phyloP scores from a whole-genome alignment of 2,113 vertebrate species.

The Pedionomus torquatus region DNA sequence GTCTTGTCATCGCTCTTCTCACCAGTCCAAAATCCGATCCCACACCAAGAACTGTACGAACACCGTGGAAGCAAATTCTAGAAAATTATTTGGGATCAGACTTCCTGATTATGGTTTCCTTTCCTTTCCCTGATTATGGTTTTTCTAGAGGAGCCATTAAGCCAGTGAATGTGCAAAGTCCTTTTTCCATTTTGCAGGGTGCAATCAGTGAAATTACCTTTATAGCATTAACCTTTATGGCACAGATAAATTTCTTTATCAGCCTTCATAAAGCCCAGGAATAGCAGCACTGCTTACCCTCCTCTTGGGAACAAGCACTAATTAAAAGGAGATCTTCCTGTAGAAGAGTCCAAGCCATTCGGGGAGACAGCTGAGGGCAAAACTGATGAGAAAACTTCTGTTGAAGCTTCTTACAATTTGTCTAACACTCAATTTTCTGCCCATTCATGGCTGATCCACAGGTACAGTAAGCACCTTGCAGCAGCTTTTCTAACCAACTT shows the following conservation, averaged over 20 bases:
- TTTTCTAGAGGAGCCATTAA: neutral
- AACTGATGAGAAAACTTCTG: neutral
- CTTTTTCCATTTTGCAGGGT: neutral
- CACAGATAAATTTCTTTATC: neutral
- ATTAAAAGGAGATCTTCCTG: neutral
- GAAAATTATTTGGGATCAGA: neutral
- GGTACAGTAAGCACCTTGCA: neutral
- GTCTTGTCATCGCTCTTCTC: neutral
- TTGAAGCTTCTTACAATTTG: neutral
- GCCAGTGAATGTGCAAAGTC: neutral
- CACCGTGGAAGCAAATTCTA: neutral
- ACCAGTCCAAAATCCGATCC: neutral
- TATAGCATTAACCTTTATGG: neutral
- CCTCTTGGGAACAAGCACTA: neutral
- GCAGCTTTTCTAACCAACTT: neutral
- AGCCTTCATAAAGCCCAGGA: neutral
- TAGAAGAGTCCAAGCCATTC: neutral
- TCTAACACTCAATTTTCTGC: neutral
- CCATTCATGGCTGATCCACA: neutral
- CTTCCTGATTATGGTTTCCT: neutral
- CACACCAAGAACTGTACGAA: neutral
- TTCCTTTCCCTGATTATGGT: neutral
- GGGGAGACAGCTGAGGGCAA: neutral
- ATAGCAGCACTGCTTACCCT: neutral
- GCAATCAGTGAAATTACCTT: neutral